Base-by-base conservation (phyloP, 2,888 invertebrate genomes). In the Latrodectus elegans region DNA sequence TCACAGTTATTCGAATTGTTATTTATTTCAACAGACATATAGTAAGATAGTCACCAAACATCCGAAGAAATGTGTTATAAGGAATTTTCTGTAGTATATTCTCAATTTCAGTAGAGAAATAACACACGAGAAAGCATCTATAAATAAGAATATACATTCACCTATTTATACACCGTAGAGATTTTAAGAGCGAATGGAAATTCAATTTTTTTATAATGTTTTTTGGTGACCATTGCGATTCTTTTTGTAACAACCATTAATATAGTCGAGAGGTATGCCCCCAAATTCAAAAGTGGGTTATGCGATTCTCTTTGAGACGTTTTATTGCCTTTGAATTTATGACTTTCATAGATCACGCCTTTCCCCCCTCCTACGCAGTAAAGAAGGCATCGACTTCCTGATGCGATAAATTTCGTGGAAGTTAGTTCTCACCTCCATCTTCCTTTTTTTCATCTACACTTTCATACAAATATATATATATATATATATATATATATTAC, bases 241-340 rank as follows among this genome's bases (percentile, higher is more conserved):
- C 22, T 51, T 82, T 82, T 75, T 75, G 55, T 75, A 75, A 82
- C 74, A 70, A 70, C 75, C 82, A 82, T 82, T 82, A 82, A 82
- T 82, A 82, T 82, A 70, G 70, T 70, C 68, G 49, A 82, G 74
- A 74, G 70, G 74, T 68, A 68, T 51, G 51, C 70, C 51, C 11
- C 15, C 26, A 1, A 38, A 38, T 51, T 64, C 64, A 64, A 65
- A 77, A 17, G 68, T 77, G 68, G 77, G 71, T 60, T 53, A 72
- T 52, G 53, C 75, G 82, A 75, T 74, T 75, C 70, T 70, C 70
- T 38, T 55, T 17, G 53, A 53, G 68, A 68, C 82, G 82, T 82
- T 82, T 82, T 82, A 82, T 82, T 82, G 82, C 82, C n/a, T 17
- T 51, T n/a, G 82, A 75, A 82, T 81, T 67, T 82, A 82, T 75